These are phyloP conservation scores for Polymixis flavicincta DNA, from an alignment of 2,888 invertebrate genomes.

Conservation along the genomic window DNA sequence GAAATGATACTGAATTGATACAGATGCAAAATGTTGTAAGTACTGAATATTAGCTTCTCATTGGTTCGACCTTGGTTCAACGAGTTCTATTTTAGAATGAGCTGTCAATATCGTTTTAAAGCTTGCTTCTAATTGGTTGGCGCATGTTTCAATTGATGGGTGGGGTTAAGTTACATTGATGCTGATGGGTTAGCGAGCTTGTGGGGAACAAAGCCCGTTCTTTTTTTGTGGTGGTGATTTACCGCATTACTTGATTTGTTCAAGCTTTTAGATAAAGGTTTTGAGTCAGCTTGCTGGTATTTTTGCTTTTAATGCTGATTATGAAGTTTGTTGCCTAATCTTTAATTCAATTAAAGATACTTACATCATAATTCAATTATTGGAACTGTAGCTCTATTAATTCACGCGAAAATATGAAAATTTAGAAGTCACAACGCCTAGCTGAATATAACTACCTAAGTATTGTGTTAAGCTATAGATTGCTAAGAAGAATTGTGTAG, in stretches of 20 bases:
- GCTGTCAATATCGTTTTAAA: constrained; percentile 37
- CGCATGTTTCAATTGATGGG: constrained; percentile 29
- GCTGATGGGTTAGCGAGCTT: constrained; percentile 1
- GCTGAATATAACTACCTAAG: neutral
- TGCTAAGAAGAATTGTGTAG: neutral
- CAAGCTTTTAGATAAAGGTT: neutral
- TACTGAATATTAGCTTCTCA: constrained; percentile 49
- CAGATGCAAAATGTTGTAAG: constrained; percentile 10
- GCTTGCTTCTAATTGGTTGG: constrained; percentile 44
- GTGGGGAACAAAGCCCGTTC: too few species aligned
- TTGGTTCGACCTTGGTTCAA: constrained; percentile 40
- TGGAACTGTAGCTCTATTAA: neutral
- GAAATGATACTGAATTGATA: constrained; percentile 29
- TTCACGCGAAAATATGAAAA: neutral
- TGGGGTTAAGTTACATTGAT: constrained; percentile 22
- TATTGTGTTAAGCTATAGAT: neutral
- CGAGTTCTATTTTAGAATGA: constrained; percentile 46
- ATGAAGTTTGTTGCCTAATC: neutral
- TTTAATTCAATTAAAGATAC: neutral
- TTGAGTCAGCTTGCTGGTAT: neutral
- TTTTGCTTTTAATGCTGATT: neutral
- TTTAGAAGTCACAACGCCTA: neutral
- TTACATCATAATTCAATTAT: neutral
- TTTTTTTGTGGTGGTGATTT: neutral
- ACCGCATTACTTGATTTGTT: neutral